These are phyloP conservation scores for Morpho helenor DNA, from an alignment of 2,888 invertebrate species.

Conservation along the genomic window DNA sequence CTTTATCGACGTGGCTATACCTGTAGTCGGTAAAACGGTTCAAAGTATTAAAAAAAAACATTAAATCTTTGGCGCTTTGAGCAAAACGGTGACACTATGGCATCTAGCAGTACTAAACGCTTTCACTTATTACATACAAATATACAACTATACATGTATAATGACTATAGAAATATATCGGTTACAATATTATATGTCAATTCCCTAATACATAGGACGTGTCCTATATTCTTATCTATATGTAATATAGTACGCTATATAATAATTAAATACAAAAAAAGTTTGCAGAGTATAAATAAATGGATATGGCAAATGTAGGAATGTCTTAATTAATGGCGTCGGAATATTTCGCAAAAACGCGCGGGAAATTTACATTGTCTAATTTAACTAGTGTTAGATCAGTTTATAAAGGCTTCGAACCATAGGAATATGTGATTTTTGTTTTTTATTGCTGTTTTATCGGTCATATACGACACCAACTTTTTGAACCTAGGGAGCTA, in stretches of 20 bases:
- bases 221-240: constrained; percentile 59
- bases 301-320: constrained; percentile 68
- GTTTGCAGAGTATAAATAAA: constrained; percentile 50
- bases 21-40: no score
- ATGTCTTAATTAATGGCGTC: constrained; percentile 38
- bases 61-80: constrained; percentile 73
- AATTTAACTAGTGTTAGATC: no score
- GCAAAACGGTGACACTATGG: constrained; percentile 54
- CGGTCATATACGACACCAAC: not conserved
- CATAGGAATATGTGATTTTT: no score
- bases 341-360: constrained; percentile 2
- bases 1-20: no score
- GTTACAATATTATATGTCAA: constrained; percentile 51
- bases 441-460: not conserved
- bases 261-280: constrained; percentile 29
- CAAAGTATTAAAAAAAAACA: not conserved
- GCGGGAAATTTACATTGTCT: no score
- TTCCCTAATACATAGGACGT: constrained; percentile 58
- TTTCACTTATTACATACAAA: constrained; percentile 36
- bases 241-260: constrained; percentile 33
- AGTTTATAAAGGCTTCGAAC: no score
- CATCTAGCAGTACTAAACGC: constrained; percentile 60
- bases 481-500: no score
- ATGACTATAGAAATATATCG: constrained; percentile 45
- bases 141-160: constrained; percentile 29